Percentiles rank a stretch among this genome's conserved stretches.
Evolutionary conservation across 2,888 invertebrate species (phyloP).

Genomic region (Platycnemis pennipes): DNA sequence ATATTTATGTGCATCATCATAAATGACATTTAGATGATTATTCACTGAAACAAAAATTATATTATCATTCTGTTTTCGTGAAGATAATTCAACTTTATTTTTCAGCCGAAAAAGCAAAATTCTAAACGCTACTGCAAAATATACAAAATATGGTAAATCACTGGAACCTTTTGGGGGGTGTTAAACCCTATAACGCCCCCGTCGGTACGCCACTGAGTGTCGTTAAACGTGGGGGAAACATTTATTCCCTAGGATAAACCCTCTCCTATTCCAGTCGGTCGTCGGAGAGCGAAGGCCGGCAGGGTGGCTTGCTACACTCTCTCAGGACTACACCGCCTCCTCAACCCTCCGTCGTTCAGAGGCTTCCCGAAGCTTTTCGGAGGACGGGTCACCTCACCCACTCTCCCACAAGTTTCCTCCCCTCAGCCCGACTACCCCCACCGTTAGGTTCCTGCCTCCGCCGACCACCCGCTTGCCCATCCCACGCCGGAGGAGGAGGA

Average conservation of each 20-base stretch:
- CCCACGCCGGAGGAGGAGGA: neutral
- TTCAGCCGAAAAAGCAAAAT: no score
- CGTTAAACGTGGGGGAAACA: no score
- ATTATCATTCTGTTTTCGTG: no score
- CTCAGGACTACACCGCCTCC: neutral
- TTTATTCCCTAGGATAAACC: neutral
- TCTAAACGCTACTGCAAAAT: no score
- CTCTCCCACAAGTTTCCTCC: neutral
- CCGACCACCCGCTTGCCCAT: neutral
- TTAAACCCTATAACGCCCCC: no score
- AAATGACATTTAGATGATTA: no score
- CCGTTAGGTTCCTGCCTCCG: neutral
- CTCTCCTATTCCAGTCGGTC: neutral
- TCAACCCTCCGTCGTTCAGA: neutral
- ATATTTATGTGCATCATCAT: no score
- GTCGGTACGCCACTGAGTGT: no score
- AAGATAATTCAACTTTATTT: no score
- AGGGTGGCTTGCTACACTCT: neutral
- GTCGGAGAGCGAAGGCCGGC: neutral
- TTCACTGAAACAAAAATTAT: no score
- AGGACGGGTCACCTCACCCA: neutral
- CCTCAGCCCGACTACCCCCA: neutral
- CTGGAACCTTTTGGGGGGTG: no score
- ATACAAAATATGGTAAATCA: no score
- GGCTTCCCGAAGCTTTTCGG: neutral